phyloP scores from a whole-genome alignment of 2,797 vertebrate genomes.

The Tauraco hartlaubi region DNA sequence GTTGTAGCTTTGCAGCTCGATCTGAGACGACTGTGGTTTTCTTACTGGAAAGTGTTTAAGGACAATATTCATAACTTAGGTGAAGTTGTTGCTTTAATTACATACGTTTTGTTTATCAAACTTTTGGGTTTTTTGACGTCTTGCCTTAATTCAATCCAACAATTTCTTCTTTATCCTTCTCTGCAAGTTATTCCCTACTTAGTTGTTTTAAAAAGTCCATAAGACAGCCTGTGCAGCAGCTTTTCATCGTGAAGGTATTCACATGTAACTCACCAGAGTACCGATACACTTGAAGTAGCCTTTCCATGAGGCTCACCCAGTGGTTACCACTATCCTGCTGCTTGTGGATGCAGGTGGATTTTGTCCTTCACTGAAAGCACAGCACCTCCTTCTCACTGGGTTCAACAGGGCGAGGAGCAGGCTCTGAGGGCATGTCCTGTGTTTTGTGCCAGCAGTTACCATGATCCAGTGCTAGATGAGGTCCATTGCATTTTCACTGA shows the following conservation, averaged over 20 bases:
- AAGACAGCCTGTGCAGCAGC: background rate
- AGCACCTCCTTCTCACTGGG: background rate
- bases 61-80: background rate
- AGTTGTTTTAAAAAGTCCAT: background rate
- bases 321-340: background rate
- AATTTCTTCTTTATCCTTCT: background rate
- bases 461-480: background rate
- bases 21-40: background rate
- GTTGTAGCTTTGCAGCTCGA: background rate
- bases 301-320: background rate
- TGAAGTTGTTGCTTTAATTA: background rate
- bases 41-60: background rate
- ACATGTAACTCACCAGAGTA: fast-evolving
- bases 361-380: fast-evolving
- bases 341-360: background rate
- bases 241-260: background rate
- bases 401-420: background rate
- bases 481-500: background rate
- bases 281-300: background rate
- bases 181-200: background rate
- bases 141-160: background rate
- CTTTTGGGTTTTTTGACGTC: background rate
- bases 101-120: fast-evolving
- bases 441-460: background rate
- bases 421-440: background rate